These are phyloP conservation scores for Sebastes cheni DNA, from an alignment of 2,797 vertebrate species.

Conservation along the genomic window DNA sequence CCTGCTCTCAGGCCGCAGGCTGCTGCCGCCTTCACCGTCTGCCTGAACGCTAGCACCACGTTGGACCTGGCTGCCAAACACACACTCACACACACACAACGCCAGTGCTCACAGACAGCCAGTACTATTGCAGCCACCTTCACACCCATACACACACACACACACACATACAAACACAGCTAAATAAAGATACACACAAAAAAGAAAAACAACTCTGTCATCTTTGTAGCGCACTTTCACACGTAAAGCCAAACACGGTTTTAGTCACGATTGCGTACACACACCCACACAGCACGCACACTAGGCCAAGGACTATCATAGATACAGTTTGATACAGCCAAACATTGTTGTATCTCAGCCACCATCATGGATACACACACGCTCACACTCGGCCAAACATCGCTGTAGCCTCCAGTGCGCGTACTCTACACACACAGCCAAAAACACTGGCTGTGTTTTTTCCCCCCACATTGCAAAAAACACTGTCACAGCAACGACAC, in stretches of 20 bases:
- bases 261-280: constrained; percentile 65
- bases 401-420: constrained; percentile 65
- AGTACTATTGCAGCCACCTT: constrained; percentile 63
- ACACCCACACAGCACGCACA: constrained; percentile 56
- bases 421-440: constrained; percentile 59
- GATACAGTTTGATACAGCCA: constrained; percentile 73
- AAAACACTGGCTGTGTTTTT: constrained; percentile 70
- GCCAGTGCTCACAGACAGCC: constrained; percentile 53
- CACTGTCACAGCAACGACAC: constrained; percentile 55
- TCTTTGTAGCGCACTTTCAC: constrained; percentile 67
- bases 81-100: constrained; percentile 43
- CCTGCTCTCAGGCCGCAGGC: constrained; percentile 73
- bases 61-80: constrained; percentile 75
- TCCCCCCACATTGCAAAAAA: constrained; percentile 57
- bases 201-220: constrained; percentile 52
- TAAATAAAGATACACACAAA: constrained; percentile 62
- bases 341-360: constrained; percentile 78
- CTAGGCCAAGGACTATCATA: constrained; percentile 68
- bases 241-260: constrained; percentile 63
- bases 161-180: constrained; percentile 59
- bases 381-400: constrained; percentile 68
- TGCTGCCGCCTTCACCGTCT: constrained; percentile 73
- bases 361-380: constrained; percentile 69
- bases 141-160: constrained; percentile 55
- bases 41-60: constrained; percentile 70